Base-by-base conservation (phyloP, 1,140 invertebrate genomes). In the Halictus rubicundus region DNA sequence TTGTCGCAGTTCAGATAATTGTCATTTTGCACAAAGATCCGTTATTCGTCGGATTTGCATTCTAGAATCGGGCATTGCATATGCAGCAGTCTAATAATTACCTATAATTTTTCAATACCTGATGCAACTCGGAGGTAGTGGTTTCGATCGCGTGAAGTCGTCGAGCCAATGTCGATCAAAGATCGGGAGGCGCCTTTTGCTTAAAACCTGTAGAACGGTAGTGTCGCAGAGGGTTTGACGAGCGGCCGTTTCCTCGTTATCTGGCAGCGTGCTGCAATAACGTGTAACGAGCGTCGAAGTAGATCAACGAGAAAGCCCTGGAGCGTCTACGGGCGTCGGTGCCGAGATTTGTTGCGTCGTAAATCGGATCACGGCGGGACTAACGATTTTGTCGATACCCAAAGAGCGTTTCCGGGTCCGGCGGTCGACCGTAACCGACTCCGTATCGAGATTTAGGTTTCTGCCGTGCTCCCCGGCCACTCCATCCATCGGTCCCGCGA, bases 311-410 rank as follows among this genome's bases (percentile, higher is more conserved):
- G 69, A 68, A 80, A 84, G 64, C 70, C 49, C 65, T 37, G 54
- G 54, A 69, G 82, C 68, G 75, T 75, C 83, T 75, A 49, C 79
- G 65, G 74, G n/a, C 59, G 75, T 57, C n/a, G 71, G 23, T 14
- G 54, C 42, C 63, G 82, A 86, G 84, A 86, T 85, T 86, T 86
- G 84, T 86, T 81, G 84, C 68, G 64, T 82, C 84, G 84, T 86
- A 86, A 86, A 86, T 86, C 83, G 79, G 83, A 86, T 86, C 79
- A 86, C 79, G 52, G 70, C 66, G 68, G 84, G 80, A 82, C 82
- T 86, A 86, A 86, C 84, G 84, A 86, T 86, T 86, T 82, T 79
- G 71, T 81, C 84, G 79, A 86, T 86, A 86, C 70, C 79, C 83
- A 84, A 86, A 86, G 84, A 86, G 84, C 84, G 66, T 86, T 86